A percentile compares a stretch with the other conserved stretches of the same genome.
phyloP scores from a whole-genome alignment of 1,140 invertebrate species.

The Aphaenogaster rudis region DNA sequence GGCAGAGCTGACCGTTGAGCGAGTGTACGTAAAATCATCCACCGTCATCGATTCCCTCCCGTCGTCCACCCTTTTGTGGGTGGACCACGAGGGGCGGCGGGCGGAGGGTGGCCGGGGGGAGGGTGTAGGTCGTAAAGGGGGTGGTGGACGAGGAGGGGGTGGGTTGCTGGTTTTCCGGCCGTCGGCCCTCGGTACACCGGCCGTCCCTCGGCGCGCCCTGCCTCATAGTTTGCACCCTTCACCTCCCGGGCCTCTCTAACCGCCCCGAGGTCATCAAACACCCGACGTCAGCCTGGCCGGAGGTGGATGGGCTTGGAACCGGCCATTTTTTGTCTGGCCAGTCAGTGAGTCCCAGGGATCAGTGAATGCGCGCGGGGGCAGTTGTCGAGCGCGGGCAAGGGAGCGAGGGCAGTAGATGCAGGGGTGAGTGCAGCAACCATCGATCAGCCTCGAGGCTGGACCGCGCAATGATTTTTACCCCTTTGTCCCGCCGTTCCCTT shows the following conservation, averaged over 20 bases:
- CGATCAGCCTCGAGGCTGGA: slow-evolving; percentile 87
- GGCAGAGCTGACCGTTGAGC: slow-evolving; percentile 73
- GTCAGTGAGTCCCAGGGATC: slow-evolving; percentile 87
- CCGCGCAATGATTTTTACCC: slow-evolving; percentile 88
- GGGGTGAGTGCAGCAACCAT: slow-evolving; percentile 84
- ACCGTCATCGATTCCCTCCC: slow-evolving; percentile 81
- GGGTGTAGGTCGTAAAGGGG: slow-evolving; percentile 51
- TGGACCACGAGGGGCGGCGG: slow-evolving; percentile 68
- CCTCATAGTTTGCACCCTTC: slow-evolving; percentile 71
- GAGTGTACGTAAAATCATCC: slow-evolving; percentile 81
- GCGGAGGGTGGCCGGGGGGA: slow-evolving; percentile 23
- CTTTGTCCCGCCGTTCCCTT: slow-evolving; percentile 84
- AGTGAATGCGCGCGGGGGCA: slow-evolving; percentile 82
- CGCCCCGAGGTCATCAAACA: slow-evolving; percentile 87
- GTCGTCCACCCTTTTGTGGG: slow-evolving; percentile 76
- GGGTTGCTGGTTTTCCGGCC: slow-evolving; percentile 76
- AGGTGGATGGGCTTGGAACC: slow-evolving; percentile 83
- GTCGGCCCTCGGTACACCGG: slow-evolving; percentile 75
- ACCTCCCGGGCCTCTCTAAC: slow-evolving; percentile 78
- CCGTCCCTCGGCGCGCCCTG: slow-evolving; percentile 72
- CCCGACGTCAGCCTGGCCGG: slow-evolving; percentile 85
- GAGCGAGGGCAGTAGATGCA: slow-evolving; percentile 80
- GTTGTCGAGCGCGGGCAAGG: slow-evolving; percentile 71
- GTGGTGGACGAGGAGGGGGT: slow-evolving; percentile 58
- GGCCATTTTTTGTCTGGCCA: slow-evolving; percentile 88